Conservation (phyloP, 2,888 invertebrate genomes). For the Coecobrya sp. region DNA sequence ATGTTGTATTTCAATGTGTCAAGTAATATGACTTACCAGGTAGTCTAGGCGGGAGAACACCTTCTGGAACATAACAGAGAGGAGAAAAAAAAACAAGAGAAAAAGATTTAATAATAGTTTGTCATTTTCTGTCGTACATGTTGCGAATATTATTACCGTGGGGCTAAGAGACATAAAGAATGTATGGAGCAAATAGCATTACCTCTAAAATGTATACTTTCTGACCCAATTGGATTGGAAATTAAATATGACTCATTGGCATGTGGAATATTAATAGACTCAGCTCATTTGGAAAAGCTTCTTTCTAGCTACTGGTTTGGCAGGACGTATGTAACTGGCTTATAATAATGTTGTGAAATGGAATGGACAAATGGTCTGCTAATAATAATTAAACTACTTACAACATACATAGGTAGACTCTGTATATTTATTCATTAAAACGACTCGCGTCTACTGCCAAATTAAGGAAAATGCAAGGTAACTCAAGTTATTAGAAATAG, state of each 20-base stretch:
- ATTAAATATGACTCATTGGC: not conserved
- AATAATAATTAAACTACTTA: slow-evolving; percentile 47
- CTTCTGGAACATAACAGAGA: slow-evolving; percentile 85
- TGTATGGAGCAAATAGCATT: slow-evolving; percentile 5
- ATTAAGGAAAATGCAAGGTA: slow-evolving; percentile 46
- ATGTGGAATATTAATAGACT: slow-evolving; percentile 2
- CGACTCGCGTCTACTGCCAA: slow-evolving; percentile 37
- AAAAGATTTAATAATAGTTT: slow-evolving; percentile 74
- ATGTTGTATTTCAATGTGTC: no score
- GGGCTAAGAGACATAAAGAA: slow-evolving; percentile 62
- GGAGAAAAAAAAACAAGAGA: slow-evolving; percentile 51
- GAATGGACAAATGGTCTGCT: slow-evolving; percentile 50
- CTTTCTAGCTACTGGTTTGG: not conserved
- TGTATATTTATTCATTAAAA: slow-evolving; percentile 36
- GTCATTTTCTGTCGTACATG: slow-evolving; percentile 10
- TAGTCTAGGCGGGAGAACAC: slow-evolving; percentile 86
- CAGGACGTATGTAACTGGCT: not conserved
- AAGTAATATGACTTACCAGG: no score
- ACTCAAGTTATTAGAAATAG: slow-evolving; percentile 44
- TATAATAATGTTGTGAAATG: not conserved
- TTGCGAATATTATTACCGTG: slow-evolving; percentile 51
- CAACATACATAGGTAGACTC: slow-evolving; percentile 4
- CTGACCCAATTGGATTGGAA: slow-evolving; percentile 36
- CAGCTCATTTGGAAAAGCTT: slow-evolving; percentile 4
- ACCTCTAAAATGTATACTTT: not conserved